Evolutionary conservation across 2,113 vertebrate genomes (phyloP).

Genomic region (Tachysurus fulvidraco): DNA sequence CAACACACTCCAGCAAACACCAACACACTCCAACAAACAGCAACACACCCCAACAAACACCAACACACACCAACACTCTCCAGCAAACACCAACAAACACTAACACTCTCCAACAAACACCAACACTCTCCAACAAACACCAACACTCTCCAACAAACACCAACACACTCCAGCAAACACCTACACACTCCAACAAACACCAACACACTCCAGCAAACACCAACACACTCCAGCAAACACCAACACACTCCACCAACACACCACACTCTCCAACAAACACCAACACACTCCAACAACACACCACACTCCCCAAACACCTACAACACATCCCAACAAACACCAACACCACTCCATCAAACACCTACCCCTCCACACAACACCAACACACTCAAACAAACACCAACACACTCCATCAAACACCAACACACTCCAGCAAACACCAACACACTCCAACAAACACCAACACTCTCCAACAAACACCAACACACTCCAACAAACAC

Average conservation of each 20-base stretch:
- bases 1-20: neutral
- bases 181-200: neutral
- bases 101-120: neutral
- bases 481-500: neutral
- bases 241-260: too few species aligned
- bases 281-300: neutral
- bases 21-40: neutral
- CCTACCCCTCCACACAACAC: neutral
- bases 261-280: neutral
- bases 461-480: neutral
- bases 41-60: neutral
- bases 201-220: neutral
- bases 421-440: neutral
- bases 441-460: neutral
- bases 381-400: neutral
- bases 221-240: neutral
- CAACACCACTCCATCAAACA: neutral
- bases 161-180: accelerated
- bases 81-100: neutral
- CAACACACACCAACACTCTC: neutral
- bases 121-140: neutral
- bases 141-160: neutral
- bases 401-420: accelerated
- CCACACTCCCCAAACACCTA: neutral
- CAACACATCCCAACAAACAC: neutral